phyloP scores from a whole-genome alignment of 2,888 invertebrate species.

The Morinoia aosen region DNA sequence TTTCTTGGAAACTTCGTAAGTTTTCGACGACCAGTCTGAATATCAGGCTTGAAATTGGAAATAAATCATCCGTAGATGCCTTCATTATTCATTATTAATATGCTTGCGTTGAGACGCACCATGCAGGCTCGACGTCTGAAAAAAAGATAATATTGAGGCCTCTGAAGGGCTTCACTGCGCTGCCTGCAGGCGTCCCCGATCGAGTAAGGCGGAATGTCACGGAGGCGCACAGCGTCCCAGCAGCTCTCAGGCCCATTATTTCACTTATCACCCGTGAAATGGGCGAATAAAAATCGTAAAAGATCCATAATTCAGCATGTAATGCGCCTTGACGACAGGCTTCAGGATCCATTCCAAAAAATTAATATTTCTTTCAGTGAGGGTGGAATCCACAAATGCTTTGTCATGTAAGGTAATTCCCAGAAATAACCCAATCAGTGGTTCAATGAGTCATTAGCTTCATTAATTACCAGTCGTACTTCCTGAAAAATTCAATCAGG shows the following conservation, averaged over 20 bases:
- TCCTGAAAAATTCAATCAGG: background rate
- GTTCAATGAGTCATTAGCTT: background rate
- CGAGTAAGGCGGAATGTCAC: background rate
- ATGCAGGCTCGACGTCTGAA: background rate
- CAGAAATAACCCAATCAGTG: background rate
- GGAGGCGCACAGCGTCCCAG: background rate
- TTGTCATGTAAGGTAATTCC: background rate
- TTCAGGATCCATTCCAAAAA: background rate
- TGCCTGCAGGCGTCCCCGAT: background rate
- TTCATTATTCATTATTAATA: background rate
- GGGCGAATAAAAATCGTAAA: background rate
- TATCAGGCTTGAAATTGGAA: too few relatives aligned
- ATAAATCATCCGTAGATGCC: background rate
- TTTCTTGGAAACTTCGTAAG: too few relatives aligned
- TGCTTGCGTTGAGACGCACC: background rate
- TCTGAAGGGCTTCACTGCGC: background rate
- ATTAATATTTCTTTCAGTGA: background rate
- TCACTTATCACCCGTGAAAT: conserved; percentile 38
- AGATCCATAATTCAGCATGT: conserved; percentile 5
- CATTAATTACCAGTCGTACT: background rate
- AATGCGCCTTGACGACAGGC: background rate
- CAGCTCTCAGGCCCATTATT: background rate
- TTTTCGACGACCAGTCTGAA: too few relatives aligned
- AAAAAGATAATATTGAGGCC: too few relatives aligned
- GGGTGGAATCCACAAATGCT: background rate